A percentile compares a stretch with the other conserved stretches of the same genome.
phyloP scores from a whole-genome alignment of 92 coral and sea anemone species.

The Micromussa lordhowensis region DNA sequence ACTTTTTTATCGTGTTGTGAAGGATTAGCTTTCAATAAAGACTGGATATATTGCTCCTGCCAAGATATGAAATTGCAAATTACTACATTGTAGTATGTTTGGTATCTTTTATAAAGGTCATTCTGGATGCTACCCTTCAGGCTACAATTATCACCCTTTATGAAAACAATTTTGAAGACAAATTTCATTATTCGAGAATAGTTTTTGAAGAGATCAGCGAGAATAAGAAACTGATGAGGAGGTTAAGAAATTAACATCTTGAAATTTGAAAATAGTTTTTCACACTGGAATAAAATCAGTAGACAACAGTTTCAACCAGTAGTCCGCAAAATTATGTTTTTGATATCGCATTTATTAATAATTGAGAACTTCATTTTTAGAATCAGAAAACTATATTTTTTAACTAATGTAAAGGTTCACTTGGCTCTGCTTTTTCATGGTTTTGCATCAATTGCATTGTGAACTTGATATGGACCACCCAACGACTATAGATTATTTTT shows the following conservation, averaged over 20 bases:
- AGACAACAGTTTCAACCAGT: background rate
- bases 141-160: background rate
- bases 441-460: background rate
- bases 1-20: background rate
- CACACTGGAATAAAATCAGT: background rate
- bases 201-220: background rate
- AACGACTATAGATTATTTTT: slow-evolving; percentile 1
- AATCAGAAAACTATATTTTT: background rate
- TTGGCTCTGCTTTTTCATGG: background rate
- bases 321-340: background rate
- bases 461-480: slow-evolving; percentile 2
- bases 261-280: background rate
- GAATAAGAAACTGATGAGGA: background rate
- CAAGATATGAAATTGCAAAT: background rate
- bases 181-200: background rate
- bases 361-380: slow-evolving; percentile 10
- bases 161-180: background rate
- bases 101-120: background rate
- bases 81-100: background rate
- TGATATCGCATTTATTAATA: background rate
- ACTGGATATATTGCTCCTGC: background rate
- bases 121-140: background rate
- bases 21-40: background rate
- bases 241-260: background rate
- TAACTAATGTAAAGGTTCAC: background rate